These are phyloP conservation scores for Rhinolophus ferrumequinum DNA, from an alignment of 2,113 vertebrate genomes.

Conservation along the genomic window DNA sequence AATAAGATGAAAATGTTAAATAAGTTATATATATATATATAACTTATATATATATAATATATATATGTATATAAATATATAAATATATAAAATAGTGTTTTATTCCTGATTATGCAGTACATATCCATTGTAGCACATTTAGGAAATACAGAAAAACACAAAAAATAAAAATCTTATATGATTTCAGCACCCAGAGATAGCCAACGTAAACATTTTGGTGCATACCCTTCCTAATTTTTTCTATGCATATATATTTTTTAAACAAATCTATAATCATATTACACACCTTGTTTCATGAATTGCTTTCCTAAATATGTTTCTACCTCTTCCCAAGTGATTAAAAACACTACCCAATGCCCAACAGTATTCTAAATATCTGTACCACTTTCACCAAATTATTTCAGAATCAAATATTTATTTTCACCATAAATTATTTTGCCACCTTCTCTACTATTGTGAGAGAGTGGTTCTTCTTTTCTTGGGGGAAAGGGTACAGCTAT, in stretches of 20 bases:
- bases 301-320: slow-evolving; percentile 21
- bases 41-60: no score
- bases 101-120: slow-evolving; percentile 7
- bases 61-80: background rate
- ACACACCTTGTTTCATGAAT: slow-evolving; percentile 34
- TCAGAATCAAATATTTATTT: slow-evolving; percentile 60
- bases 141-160: slow-evolving; percentile 15
- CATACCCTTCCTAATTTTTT: background rate
- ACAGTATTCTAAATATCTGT: background rate
- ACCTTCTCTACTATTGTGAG: background rate
- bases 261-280: slow-evolving; percentile 49
- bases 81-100: background rate
- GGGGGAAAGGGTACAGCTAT: background rate
- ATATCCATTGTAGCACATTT: background rate
- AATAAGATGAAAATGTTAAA: slow-evolving; percentile 19
- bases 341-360: background rate
- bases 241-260: background rate
- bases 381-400: slow-evolving; percentile 25
- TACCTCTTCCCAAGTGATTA: slow-evolving; percentile 30
- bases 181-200: slow-evolving; percentile 27
- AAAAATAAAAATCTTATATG: background rate
- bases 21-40: background rate
- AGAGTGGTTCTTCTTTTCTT: background rate
- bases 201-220: background rate
- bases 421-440: slow-evolving; percentile 28